phyloP scores from a whole-genome alignment of 2,888 invertebrate genomes.

The Proisotoma minuta region DNA sequence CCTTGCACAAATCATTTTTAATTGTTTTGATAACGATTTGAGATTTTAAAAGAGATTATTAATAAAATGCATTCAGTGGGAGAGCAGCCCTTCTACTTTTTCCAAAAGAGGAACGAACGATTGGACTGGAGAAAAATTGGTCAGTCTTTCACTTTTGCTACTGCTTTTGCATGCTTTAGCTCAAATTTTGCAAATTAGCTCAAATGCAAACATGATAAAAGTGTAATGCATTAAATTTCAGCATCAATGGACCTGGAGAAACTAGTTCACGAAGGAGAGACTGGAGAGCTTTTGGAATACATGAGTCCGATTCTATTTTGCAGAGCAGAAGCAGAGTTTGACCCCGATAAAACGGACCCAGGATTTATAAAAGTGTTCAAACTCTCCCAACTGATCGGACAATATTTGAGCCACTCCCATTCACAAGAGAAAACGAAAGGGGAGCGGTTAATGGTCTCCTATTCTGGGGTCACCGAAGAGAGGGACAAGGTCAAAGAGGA shows the following conservation, averaged over 20 bases:
- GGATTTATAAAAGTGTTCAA: conserved; percentile 43
- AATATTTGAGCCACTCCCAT: conserved; percentile 27
- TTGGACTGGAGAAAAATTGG: conserved; percentile 44
- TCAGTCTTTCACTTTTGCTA: conserved; percentile 3
- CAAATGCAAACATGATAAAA: too few species aligned
- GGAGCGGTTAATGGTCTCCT: background rate
- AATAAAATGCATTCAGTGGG: too few species aligned
- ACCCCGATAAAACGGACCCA: conserved; percentile 31
- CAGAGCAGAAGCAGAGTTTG: conserved; percentile 39
- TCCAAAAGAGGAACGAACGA: conserved; percentile 30
- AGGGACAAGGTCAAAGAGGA: conserved; percentile 25
- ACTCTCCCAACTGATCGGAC: conserved; percentile 37
- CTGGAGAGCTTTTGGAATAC: conserved; percentile 28
- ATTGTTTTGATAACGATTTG: too few species aligned
- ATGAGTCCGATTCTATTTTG: conserved; percentile 36
- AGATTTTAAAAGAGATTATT: too few species aligned
- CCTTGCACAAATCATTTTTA: too few species aligned
- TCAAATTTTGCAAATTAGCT: too few species aligned
- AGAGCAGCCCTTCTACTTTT: conserved; percentile 5
- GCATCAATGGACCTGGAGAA: conserved; percentile 41
- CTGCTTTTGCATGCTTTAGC: background rate
- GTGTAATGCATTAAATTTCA: background rate
- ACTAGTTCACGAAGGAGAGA: conserved; percentile 29
- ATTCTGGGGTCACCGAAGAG: background rate
- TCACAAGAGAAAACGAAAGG: conserved; percentile 1